Evolutionary conservation across 2,888 invertebrate species (phyloP).

Genomic region (Acleris laterana): DNA sequence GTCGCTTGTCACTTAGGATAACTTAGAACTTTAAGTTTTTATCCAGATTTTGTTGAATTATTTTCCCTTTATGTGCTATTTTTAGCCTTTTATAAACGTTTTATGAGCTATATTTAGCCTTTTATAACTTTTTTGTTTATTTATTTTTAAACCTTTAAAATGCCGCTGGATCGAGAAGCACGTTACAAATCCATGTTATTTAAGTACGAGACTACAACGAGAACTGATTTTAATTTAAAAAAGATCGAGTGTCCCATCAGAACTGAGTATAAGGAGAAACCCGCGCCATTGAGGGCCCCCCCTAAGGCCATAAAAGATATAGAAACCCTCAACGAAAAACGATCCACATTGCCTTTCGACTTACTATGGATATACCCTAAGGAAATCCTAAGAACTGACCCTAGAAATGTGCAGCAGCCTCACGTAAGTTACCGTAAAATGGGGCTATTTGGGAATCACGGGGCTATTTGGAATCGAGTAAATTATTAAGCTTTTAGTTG

Average conservation of each 20-base stretch:
- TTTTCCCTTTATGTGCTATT: background rate
- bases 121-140: background rate
- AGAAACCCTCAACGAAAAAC: too few relatives aligned
- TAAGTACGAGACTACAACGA: constrained; percentile 52
- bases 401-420: constrained; percentile 48
- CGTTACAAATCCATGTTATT: constrained; percentile 55
- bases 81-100: background rate
- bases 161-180: constrained; percentile 25
- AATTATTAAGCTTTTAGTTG: too few relatives aligned
- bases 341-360: constrained; percentile 44
- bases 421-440: too few relatives aligned
- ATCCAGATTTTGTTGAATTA: too few relatives aligned
- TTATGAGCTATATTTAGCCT: background rate
- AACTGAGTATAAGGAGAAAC: constrained; percentile 50
- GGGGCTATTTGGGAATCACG: too few relatives aligned
- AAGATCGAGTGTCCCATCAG: constrained; percentile 39
- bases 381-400: constrained; percentile 51
- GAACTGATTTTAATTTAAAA: constrained; percentile 50
- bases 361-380: constrained; percentile 53
- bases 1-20: too few relatives aligned
- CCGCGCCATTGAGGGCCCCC: constrained; percentile 24
- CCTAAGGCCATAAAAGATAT: too few relatives aligned
- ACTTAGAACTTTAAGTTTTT: too few relatives aligned
- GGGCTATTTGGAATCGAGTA: too few relatives aligned
- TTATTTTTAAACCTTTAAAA: constrained; percentile 26